Evolutionary conservation across 92 coral and sea anemone genomes (phyloP).

Genomic region (Heliopora coerulea): DNA sequence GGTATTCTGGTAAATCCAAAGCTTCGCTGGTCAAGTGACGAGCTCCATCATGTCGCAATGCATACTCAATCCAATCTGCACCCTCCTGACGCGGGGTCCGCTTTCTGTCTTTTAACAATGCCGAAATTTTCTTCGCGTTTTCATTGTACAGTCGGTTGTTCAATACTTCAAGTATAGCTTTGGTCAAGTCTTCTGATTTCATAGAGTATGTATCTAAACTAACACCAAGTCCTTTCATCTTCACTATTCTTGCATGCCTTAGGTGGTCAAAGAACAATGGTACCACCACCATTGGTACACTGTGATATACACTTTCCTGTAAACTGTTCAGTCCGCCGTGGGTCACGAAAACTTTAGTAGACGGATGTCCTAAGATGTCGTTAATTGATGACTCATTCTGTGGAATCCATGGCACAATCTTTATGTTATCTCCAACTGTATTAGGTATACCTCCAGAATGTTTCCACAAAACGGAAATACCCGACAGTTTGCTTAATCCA

Average conservation of each 20-base stretch:
- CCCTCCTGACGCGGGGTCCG: conserved; percentile 49
- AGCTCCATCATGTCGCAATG: conserved; percentile 40
- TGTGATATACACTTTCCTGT: conserved; percentile 19
- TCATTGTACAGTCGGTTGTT: conserved; percentile 34
- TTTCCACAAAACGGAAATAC: conserved; percentile 43
- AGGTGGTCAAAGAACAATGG: conserved; percentile 5
- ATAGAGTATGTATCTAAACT: conserved; percentile 1
- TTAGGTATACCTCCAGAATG: conserved; percentile 2
- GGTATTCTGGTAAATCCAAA: conserved; percentile 45
- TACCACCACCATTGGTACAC: conserved; percentile 25
- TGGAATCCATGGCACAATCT: conserved; percentile 18
- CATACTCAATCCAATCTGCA: conserved; percentile 59
- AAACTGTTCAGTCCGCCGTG: conserved; percentile 22
- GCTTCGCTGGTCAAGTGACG: conserved; percentile 42
- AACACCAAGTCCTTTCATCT: conserved; percentile 6
- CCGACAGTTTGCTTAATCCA: conserved; percentile 38
- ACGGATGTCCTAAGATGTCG: conserved; percentile 25
- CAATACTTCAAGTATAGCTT: conserved; percentile 9
- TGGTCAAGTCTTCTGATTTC: conserved; percentile 8
- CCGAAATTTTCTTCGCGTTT: conserved; percentile 38
- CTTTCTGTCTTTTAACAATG: conserved; percentile 25
- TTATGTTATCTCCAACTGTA: conserved; percentile 18
- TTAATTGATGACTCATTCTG: no score
- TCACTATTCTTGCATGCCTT: conserved; percentile 2
- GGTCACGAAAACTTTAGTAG: conserved; percentile 11